These are phyloP conservation scores for Campylomormyrus numenius DNA, from an alignment of 2,113 vertebrate species.

Conservation along the genomic window DNA sequence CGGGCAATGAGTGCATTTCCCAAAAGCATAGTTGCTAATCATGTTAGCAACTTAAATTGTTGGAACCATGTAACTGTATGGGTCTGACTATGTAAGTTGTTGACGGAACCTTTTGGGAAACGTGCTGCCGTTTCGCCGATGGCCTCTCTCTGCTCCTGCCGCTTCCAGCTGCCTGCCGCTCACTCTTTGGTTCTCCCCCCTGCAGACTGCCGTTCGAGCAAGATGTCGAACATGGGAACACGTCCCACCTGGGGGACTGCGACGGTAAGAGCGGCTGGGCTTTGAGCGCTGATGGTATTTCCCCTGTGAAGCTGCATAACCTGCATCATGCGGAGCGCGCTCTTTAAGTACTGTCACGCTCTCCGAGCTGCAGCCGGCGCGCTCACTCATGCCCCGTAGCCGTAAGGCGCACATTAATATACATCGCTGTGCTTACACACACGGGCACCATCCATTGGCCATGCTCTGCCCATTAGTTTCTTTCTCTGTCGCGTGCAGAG, in stretches of 20 bases:
- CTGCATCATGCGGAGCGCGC: not conserved
- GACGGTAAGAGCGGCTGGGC: conserved; percentile 67
- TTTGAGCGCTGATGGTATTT: not conserved
- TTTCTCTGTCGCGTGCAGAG: not conserved
- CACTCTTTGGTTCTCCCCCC: conserved; percentile 36
- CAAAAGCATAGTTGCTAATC: not conserved
- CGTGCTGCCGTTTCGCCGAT: conserved; percentile 11
- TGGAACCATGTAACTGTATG: not conserved
- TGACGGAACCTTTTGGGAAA: not conserved
- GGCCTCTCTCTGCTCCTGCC: conserved; percentile 7
- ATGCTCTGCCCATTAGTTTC: not conserved
- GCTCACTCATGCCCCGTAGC: not conserved
- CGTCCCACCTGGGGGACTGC: conserved; percentile 84
- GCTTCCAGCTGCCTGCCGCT: conserved; percentile 40
- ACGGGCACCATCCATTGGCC: not conserved
- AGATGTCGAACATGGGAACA: conserved; percentile 78
- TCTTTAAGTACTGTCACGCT: not conserved
- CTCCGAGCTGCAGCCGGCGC: not conserved
- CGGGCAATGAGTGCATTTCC: not conserved
- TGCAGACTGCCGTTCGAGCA: conserved; percentile 79
- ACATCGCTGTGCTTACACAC: not conserved
- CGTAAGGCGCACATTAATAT: not conserved
- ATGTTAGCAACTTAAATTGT: not conserved
- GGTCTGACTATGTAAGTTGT: no score
- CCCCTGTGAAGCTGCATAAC: not conserved